Percentiles rank a stretch among this genome's conserved stretches.
Conservation (phyloP, 2,888 invertebrate species). For the Patella depressa region DNA sequence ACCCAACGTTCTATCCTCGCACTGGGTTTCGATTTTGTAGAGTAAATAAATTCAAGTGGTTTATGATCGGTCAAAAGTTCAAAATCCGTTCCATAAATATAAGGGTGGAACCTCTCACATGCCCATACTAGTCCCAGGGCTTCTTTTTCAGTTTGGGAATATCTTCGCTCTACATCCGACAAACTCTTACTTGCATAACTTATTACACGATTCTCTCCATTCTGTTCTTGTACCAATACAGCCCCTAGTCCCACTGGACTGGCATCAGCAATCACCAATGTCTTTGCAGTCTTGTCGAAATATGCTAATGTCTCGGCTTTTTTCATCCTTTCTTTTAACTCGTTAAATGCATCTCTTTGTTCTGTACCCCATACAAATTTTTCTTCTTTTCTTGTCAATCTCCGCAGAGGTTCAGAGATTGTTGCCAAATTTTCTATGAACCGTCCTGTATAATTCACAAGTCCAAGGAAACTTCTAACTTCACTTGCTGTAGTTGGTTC, state of each 20-base stretch:
- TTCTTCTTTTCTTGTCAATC: background rate
- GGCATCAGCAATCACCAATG: constrained; percentile 31
- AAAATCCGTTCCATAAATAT: no score
- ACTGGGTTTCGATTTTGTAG: no score
- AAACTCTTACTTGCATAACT: constrained; percentile 33
- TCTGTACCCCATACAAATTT: background rate
- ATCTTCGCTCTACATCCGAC: constrained; percentile 31
- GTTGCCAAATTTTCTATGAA: background rate
- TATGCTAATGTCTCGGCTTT: constrained; percentile 20
- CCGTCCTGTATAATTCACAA: background rate
- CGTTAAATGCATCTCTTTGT: constrained; percentile 22
- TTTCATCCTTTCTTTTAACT: constrained; percentile 20
- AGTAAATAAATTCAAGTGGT: no score
- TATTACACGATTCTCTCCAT: constrained; percentile 28
- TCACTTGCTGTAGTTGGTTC: background rate
- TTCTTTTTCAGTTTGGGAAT: constrained; percentile 40
- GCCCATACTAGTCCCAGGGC: constrained; percentile 28
- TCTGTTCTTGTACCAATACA: constrained; percentile 33
- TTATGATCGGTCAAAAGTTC: no score
- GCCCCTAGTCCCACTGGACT: constrained; percentile 32
- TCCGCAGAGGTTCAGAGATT: background rate
- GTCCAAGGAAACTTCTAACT: background rate
- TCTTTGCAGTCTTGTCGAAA: constrained; percentile 17
- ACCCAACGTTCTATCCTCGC: no score
- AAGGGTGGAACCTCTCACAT: no score